Evolutionary conservation across 1,140 invertebrate species (phyloP).

Genomic region (Dreissena rostriformis): DNA sequence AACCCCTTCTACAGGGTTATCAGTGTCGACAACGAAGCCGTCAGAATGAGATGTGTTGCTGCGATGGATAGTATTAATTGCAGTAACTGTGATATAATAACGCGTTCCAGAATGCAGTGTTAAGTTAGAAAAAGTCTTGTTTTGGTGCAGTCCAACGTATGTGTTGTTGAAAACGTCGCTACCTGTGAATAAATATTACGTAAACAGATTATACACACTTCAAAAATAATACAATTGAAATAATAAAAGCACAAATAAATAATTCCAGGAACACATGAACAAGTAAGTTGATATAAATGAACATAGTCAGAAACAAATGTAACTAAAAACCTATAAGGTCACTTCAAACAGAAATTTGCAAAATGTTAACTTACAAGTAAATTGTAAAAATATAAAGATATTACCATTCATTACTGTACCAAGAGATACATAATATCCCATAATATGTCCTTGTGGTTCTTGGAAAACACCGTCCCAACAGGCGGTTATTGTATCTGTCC

Average conservation of each 20-base stretch:
- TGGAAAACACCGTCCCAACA: constrained; percentile 56
- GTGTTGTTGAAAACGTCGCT: constrained; percentile 27
- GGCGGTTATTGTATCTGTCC: constrained; percentile 11
- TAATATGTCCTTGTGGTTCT: constrained; percentile 44
- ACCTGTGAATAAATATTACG: constrained; percentile 40
- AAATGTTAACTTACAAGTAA: neutral
- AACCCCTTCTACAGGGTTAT: constrained; percentile 41
- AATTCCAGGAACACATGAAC: neutral
- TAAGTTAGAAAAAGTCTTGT: neutral
- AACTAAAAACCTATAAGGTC: neutral
- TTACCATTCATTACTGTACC: constrained; percentile 6
- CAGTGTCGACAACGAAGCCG: constrained; percentile 54
- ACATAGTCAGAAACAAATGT: too few relatives aligned
- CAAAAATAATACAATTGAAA: neutral
- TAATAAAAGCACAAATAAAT: neutral
- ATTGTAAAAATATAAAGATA: neutral
- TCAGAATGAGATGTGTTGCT: constrained; percentile 38
- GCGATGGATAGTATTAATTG: constrained; percentile 46
- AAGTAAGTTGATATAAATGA: neutral
- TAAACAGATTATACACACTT: neutral
- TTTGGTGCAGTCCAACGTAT: constrained; percentile 17
- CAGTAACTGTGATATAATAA: constrained; percentile 56
- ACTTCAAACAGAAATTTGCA: neutral
- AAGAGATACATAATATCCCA: neutral
- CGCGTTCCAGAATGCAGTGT: constrained; percentile 40